Percentiles rank a stretch among this genome's conserved stretches.
phyloP scores from a whole-genome alignment of 1,140 invertebrate species.

The Dryas iulia region DNA sequence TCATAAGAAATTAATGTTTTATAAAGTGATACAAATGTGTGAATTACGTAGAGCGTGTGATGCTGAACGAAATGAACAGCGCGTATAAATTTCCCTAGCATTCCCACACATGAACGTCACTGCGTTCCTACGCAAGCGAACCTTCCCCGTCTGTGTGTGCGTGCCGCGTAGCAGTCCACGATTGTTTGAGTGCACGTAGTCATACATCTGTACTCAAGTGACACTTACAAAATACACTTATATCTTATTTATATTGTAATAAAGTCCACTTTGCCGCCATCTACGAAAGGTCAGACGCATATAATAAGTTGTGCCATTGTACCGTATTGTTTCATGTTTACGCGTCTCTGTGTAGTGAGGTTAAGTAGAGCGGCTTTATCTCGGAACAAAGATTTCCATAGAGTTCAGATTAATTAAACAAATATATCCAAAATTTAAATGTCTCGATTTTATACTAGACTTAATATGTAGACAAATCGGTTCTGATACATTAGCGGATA shows the following conservation, averaged over 20 bases:
- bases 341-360: slow-evolving; percentile 75
- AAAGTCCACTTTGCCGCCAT: slow-evolving; percentile 12
- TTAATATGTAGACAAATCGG: neutral
- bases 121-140: slow-evolving; percentile 54
- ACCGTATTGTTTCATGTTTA: slow-evolving; percentile 80
- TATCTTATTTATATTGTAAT: slow-evolving; percentile 15
- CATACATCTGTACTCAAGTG: slow-evolving; percentile 31
- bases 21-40: slow-evolving; percentile 66
- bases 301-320: slow-evolving; percentile 59
- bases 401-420: slow-evolving; percentile 65
- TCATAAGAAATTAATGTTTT: slow-evolving; percentile 60
- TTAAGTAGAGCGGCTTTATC: slow-evolving; percentile 80
- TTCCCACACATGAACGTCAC: slow-evolving; percentile 64
- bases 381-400: slow-evolving; percentile 71
- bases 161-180: slow-evolving; percentile 34
- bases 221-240: neutral
- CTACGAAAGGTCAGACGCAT: slow-evolving; percentile 20
- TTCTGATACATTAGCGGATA: neutral
- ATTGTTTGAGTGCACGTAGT: slow-evolving; percentile 58
- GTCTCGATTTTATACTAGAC: neutral
- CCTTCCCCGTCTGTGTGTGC: slow-evolving; percentile 37
- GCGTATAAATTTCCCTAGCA: slow-evolving; percentile 76
- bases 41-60: slow-evolving; percentile 43
- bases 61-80: slow-evolving; percentile 60
- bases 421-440: slow-evolving; percentile 32